phyloP scores from a whole-genome alignment of 2,113 vertebrate species.

The Podarcis muralis region DNA sequence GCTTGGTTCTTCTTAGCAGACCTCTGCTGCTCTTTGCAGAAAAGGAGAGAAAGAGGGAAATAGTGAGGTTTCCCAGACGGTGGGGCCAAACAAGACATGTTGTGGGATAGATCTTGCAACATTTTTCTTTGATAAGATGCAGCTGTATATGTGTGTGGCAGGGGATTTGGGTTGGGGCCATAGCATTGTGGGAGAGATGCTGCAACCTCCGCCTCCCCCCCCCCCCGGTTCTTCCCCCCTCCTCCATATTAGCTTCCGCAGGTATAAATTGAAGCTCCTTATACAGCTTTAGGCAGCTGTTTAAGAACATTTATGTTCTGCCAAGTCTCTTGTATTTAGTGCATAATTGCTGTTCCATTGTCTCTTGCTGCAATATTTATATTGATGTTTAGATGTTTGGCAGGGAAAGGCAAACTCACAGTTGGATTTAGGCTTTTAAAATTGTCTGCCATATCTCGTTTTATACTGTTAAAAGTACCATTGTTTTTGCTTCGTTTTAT shows the following conservation, averaged over 20 bases:
- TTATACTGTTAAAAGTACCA: neutral
- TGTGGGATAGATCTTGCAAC: neutral
- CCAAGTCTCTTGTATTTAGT: neutral
- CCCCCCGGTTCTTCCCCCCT: neutral
- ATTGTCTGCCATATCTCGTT: neutral
- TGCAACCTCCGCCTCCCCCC: neutral
- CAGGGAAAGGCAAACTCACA: neutral
- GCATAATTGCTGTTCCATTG: neutral
- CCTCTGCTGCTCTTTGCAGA: constrained; percentile 6
- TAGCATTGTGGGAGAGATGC: neutral
- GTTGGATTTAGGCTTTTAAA: neutral
- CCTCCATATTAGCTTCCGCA: neutral
- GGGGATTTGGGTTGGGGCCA: neutral
- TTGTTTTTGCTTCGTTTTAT: neutral
- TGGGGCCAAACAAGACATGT: neutral
- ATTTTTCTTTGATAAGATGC: neutral
- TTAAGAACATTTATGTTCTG: neutral
- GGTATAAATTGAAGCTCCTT: neutral
- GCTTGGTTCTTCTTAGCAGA: neutral
- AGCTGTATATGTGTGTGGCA: neutral
- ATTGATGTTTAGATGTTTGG: constrained; percentile 1
- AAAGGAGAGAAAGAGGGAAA: neutral
- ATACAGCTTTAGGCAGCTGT: neutral
- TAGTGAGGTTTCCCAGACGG: neutral
- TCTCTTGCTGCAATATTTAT: neutral